phyloP scores from a whole-genome alignment of 2,113 vertebrate species.

The Cheirogaleus medius region DNA sequence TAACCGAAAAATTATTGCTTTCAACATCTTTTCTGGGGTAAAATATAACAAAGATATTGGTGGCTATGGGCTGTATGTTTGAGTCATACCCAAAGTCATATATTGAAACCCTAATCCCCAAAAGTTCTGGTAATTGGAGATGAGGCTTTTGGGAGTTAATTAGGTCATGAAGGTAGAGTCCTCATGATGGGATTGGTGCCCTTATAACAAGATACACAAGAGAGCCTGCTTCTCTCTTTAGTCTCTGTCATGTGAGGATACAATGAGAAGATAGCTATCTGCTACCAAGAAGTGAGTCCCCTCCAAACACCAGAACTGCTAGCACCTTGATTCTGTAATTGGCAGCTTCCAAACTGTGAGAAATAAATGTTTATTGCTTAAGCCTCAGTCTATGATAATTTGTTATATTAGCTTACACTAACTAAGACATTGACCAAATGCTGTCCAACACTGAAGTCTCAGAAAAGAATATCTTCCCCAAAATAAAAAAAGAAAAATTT shows the following conservation, averaged over 20 bases:
- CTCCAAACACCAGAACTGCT: neutral
- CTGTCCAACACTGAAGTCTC: neutral
- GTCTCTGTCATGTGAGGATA: neutral
- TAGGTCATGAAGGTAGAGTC: neutral
- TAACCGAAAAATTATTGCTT: neutral
- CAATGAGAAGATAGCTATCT: neutral
- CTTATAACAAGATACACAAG: neutral
- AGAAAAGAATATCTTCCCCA: neutral
- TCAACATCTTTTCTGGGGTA: neutral
- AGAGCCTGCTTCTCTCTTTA: neutral
- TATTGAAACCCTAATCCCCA: neutral
- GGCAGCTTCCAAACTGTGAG: neutral
- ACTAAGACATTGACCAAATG: neutral
- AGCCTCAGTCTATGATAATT: neutral
- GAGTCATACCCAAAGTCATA: neutral
- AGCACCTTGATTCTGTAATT: too few relatives aligned
- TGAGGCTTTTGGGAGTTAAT: too few relatives aligned
- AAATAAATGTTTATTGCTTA: too few relatives aligned
- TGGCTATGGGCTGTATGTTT: neutral
- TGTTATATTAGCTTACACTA: neutral
- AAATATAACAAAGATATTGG: neutral
- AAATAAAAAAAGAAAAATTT: neutral
- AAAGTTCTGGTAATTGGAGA: neutral
- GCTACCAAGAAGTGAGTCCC: too few relatives aligned
- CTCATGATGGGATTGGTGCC: too few relatives aligned